Percentiles rank a stretch among this genome's conserved stretches.
phyloP scores from a whole-genome alignment of 2,797 vertebrate species.

The Manis pentadactyla region DNA sequence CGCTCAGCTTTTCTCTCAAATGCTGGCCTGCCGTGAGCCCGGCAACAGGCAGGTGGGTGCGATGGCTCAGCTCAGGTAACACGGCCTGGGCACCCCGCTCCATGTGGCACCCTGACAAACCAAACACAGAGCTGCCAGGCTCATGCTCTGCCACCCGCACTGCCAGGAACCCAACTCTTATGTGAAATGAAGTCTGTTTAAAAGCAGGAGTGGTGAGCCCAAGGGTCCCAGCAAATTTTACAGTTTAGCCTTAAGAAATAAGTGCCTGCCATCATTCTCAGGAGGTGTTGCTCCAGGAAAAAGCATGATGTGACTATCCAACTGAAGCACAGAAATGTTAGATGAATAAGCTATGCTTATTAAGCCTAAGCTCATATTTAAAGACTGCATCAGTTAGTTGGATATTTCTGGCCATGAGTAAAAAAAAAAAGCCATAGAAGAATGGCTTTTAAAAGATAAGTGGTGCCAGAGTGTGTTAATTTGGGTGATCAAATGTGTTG shows the following conservation, averaged over 20 bases:
- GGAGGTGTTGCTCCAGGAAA: neutral
- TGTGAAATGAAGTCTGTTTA: conserved; percentile 23
- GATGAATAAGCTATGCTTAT: too few species aligned
- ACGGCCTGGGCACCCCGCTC: conserved; percentile 41
- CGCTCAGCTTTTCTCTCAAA: neutral
- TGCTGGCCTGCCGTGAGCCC: neutral
- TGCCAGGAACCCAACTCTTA: neutral
- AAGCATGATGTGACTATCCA: fast-evolving
- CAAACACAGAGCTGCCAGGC: conserved; percentile 64
- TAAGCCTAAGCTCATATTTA: neutral
- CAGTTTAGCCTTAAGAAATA: neutral
- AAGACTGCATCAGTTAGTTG: neutral
- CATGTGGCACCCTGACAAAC: conserved; percentile 68
- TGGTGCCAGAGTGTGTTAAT: neutral
- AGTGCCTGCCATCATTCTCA: fast-evolving
- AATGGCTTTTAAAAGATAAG: neutral
- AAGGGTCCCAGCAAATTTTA: neutral
- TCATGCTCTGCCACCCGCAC: neutral
- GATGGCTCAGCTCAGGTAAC: conserved; percentile 18
- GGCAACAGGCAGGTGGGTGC: neutral
- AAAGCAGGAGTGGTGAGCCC: neutral
- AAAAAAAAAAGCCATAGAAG: neutral
- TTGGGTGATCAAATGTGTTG: neutral
- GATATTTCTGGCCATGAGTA: neutral
- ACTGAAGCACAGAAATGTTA: neutral